Evolutionary conservation across 2,797 vertebrate genomes (phyloP).

Genomic region (Mus minutoides): DNA sequence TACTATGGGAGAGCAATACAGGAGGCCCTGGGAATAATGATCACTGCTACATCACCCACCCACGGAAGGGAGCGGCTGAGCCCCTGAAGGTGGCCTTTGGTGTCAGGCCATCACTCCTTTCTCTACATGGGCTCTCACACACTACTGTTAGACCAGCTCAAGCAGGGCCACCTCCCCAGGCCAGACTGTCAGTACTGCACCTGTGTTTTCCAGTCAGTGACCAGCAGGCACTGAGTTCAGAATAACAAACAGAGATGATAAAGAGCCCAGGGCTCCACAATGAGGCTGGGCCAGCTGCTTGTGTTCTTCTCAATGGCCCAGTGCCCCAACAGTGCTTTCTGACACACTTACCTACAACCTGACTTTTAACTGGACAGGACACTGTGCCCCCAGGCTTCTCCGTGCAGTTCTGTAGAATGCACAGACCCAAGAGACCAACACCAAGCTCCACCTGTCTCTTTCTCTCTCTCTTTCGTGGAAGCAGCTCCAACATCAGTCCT

Average conservation of each 20-base stretch:
- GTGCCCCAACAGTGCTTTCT: not conserved
- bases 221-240: not conserved
- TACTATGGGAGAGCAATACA: not conserved
- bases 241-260: conserved; percentile 30
- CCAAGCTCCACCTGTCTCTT: not conserved
- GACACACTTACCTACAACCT: not conserved
- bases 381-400: not conserved
- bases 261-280: not conserved
- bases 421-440: not conserved
- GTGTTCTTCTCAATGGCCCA: not conserved
- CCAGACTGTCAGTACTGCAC: not conserved
- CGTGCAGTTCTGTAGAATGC: not conserved
- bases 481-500: conserved; percentile 47
- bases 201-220: not conserved
- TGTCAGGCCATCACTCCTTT: not conserved
- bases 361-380: not conserved
- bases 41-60: not conserved
- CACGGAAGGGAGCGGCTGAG: not conserved
- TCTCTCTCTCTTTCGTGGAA: not conserved
- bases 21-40: not conserved
- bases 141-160: not conserved
- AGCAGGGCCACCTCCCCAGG: not conserved
- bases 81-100: not conserved
- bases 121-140: not conserved
- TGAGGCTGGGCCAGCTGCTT: not conserved